Evolutionary conservation across 2,888 invertebrate genomes (phyloP).

Genomic region (Oasisia sp.): DNA sequence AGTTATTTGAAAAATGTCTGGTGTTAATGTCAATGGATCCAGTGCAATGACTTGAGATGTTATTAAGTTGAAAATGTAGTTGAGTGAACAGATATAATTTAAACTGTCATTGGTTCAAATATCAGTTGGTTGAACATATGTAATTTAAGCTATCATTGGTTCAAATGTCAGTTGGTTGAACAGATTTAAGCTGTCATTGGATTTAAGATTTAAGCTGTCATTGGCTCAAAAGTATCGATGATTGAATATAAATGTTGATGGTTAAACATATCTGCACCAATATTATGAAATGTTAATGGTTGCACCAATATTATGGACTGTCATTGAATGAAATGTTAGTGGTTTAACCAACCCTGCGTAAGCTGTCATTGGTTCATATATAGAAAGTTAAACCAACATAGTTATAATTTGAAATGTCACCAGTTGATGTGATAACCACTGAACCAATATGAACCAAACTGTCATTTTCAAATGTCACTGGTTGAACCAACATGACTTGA

Average conservation of each 20-base stretch:
- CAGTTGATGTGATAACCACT: no score
- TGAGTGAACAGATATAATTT: not conserved
- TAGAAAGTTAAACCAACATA: not conserved
- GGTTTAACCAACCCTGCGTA: not conserved
- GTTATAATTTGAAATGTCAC: not conserved
- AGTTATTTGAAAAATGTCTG: no score
- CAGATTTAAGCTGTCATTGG: not conserved
- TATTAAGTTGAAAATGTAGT: not conserved
- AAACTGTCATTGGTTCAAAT: not conserved
- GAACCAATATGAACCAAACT: no score
- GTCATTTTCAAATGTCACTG: not conserved
- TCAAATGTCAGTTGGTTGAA: not conserved
- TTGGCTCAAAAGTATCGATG: not conserved
- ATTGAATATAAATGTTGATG: not conserved
- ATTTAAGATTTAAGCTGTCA: not conserved
- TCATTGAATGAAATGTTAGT: not conserved
- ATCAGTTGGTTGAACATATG: not conserved
- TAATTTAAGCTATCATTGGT: not conserved
- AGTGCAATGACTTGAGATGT: no score
- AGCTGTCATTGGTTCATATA: not conserved
- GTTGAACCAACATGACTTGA: not conserved
- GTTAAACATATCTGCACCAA: not conserved
- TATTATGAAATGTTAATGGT: not conserved
- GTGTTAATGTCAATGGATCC: no score
- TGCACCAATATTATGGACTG: not conserved